Conservation (phyloP, 2,113 vertebrate genomes). For the Eulemur macaco region DNA sequence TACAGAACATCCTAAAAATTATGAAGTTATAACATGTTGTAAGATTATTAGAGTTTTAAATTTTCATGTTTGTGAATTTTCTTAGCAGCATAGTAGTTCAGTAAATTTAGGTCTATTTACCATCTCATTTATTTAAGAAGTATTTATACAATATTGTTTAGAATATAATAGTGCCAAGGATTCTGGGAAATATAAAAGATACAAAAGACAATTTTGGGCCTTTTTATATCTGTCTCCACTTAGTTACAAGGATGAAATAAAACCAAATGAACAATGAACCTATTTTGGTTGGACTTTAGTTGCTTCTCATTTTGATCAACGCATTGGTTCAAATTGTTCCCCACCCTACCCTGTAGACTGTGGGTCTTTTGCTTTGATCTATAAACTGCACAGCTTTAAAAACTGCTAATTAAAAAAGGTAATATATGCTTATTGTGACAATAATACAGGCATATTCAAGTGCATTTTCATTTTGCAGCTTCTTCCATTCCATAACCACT, state of each 20-base stretch:
- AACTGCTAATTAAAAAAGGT: not conserved
- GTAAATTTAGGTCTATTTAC: not conserved
- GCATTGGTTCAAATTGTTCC: not conserved
- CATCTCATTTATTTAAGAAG: not conserved
- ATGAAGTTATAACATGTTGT: not conserved
- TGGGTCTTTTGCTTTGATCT: not conserved
- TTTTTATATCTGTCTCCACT: not conserved
- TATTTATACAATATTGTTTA: not conserved
- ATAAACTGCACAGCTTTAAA: not conserved
- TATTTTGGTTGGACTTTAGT: not conserved
- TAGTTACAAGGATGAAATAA: not conserved
- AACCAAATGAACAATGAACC: not conserved
- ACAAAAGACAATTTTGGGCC: not conserved
- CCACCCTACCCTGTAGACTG: not conserved
- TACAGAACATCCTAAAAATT: not conserved
- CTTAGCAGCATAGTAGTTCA: not conserved
- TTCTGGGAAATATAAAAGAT: not conserved
- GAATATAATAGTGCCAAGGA: not conserved
- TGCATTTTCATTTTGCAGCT: not conserved
- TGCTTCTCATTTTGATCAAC: not conserved
- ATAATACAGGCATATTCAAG: not conserved
- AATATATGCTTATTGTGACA: not conserved
- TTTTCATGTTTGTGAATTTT: not conserved
- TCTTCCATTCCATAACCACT: not conserved
- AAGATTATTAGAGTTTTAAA: not conserved